Percentiles rank a stretch among this genome's conserved stretches.
These are phyloP conservation scores for Eulacestoma nigropectus DNA, from an alignment of 2,113 vertebrate genomes.

Conservation along the genomic window DNA sequence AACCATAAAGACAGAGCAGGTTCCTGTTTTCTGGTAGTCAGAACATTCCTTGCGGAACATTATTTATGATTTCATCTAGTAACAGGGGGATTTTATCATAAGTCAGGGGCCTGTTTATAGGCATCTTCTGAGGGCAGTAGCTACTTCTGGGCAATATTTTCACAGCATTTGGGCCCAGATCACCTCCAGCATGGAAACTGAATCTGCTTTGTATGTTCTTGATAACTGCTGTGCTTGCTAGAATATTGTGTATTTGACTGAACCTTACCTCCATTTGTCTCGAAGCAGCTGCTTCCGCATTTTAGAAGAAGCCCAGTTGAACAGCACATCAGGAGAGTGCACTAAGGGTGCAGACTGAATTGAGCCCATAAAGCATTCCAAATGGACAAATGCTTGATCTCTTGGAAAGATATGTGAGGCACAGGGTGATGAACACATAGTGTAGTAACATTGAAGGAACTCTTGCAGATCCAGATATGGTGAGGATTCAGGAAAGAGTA, in stretches of 20 bases:
- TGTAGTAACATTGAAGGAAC: not conserved
- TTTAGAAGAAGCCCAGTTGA: not conserved
- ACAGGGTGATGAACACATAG: not conserved
- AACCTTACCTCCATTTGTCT: not conserved
- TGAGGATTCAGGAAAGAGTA: not conserved
- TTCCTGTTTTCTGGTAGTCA: not conserved
- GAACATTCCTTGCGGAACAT: not conserved
- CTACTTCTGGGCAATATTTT: not conserved
- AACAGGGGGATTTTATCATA: not conserved
- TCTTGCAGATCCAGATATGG: not conserved
- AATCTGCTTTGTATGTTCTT: not conserved
- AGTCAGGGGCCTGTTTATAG: not conserved
- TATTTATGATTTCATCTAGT: not conserved
- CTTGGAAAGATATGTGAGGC: not conserved
- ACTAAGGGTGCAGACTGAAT: not conserved
- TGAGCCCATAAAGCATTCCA: not conserved
- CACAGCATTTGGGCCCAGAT: not conserved
- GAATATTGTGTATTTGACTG: accelerated
- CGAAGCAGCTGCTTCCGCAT: not conserved
- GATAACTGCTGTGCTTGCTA: not conserved
- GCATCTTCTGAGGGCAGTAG: not conserved
- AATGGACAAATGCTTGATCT: not conserved
- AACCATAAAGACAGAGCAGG: not conserved
- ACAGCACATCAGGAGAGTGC: not conserved
- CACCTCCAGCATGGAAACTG: not conserved